Conservation (phyloP, 1,140 invertebrate genomes). For the Hyles euphorbiae region DNA sequence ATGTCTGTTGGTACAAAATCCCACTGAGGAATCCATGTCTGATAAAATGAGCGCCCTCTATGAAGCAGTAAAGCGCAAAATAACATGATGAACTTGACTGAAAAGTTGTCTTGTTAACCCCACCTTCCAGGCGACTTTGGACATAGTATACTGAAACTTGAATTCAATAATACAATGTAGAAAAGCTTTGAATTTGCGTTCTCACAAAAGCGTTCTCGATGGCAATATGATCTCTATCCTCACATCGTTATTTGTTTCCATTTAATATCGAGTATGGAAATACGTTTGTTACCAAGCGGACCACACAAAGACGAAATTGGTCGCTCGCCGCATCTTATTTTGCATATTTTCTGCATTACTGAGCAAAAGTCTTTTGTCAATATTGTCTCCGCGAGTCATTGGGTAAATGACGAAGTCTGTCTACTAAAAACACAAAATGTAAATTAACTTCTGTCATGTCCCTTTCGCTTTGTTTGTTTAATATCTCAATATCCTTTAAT, state of each 20-base stretch:
- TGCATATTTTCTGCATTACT: constrained; percentile 63
- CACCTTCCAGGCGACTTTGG: too few species aligned
- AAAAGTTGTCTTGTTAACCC: too few species aligned
- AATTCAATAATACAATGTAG: neutral
- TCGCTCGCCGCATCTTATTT: constrained; percentile 36
- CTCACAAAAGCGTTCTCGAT: neutral
- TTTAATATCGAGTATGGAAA: constrained; percentile 23
- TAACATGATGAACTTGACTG: too few species aligned
- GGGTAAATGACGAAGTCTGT: constrained; percentile 40
- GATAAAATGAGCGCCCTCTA: too few species aligned
- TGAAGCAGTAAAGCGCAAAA: too few species aligned
- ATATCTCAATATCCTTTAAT: constrained; percentile 22
- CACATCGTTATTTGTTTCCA: neutral
- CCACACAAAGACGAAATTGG: constrained; percentile 51
- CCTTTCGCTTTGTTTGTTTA: constrained; percentile 24
- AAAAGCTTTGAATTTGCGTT: neutral
- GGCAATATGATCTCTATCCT: neutral
- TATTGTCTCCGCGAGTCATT: constrained; percentile 52
- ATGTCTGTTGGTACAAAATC: too few species aligned
- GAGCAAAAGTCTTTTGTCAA: constrained; percentile 58
- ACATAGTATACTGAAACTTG: neutral
- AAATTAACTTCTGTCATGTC: constrained; percentile 34
- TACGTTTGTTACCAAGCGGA: constrained; percentile 30
- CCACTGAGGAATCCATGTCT: too few species aligned
- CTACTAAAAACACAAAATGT: constrained; percentile 47